Percentiles rank a stretch among this genome's conserved stretches.
Conservation (phyloP, 1,140 invertebrate species). For the Oncopodura yosiiana region DNA sequence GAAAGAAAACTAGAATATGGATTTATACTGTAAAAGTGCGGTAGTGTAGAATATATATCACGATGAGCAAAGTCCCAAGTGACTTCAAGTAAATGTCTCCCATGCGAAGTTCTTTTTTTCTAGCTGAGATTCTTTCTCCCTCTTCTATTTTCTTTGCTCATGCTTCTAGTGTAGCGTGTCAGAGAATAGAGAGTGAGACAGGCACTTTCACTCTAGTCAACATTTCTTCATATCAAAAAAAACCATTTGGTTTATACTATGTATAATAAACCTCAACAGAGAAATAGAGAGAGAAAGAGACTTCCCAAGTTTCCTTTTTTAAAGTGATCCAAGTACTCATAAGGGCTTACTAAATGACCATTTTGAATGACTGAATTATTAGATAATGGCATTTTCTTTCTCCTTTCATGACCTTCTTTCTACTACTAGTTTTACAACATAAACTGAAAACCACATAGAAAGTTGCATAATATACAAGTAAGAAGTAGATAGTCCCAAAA, state of each 20-base stretch:
- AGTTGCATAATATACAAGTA: constrained; percentile 3
- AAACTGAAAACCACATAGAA: neutral
- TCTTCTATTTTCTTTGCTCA: constrained; percentile 3
- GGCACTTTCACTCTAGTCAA: neutral
- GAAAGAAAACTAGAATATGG: constrained; percentile 7
- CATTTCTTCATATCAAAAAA: constrained; percentile 7
- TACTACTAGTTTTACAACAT: neutral
- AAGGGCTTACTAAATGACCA: too few relatives aligned
- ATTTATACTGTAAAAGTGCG: constrained; percentile 9
- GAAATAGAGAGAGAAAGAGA: too few relatives aligned
- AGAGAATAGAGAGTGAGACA: too few relatives aligned
- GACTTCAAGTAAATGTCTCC: constrained; percentile 12
- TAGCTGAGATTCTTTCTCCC: constrained; percentile 5
- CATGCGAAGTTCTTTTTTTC: constrained; percentile 10
- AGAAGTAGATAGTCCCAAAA: neutral
- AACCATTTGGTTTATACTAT: too few relatives aligned
- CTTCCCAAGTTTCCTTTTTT: too few relatives aligned
- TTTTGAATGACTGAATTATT: too few relatives aligned
- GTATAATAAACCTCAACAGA: too few relatives aligned
- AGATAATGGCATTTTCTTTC: too few relatives aligned
- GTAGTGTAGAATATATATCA: constrained; percentile 15
- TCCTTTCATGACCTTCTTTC: too few relatives aligned
- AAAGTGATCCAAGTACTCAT: too few relatives aligned
- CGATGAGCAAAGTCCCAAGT: constrained; percentile 8
- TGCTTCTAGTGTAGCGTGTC: neutral